Percentiles rank a stretch among this genome's conserved stretches.
Conservation (phyloP, 2,113 vertebrate genomes). For the Charadrius vociferus region DNA sequence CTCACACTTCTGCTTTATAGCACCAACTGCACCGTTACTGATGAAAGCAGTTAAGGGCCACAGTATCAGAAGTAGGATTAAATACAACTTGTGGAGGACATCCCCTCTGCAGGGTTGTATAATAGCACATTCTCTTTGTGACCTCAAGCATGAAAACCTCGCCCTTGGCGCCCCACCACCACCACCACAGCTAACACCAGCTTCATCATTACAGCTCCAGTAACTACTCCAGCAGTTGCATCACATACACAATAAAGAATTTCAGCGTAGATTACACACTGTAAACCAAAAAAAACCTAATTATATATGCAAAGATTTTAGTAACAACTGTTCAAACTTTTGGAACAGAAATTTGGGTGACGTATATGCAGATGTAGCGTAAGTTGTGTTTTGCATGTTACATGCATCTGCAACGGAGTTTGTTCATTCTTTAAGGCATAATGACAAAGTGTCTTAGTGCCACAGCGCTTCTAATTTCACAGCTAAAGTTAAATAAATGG, state of each 20-base stretch:
- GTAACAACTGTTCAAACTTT: not conserved
- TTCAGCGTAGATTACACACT: not conserved
- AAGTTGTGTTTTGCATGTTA: not conserved
- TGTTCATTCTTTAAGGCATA: not conserved
- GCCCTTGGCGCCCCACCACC: not conserved
- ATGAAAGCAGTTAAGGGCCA: not conserved
- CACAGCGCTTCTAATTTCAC: not conserved
- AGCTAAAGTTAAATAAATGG: not conserved
- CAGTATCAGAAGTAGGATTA: not conserved
- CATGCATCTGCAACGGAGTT: not conserved
- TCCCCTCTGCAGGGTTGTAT: not conserved
- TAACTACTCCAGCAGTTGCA: not conserved
- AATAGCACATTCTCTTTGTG: not conserved
- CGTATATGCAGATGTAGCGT: accelerated
- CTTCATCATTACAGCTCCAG: not conserved
- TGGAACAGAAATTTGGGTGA: not conserved
- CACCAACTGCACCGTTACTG: not conserved
- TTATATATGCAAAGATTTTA: not conserved
- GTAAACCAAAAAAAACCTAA: not conserved
- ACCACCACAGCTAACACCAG: not conserved
- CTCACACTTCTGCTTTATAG: not conserved
- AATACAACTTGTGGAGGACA: not conserved
- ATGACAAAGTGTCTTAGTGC: not conserved
- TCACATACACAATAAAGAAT: not conserved
- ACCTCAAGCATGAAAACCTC: not conserved